Conservation (phyloP, 1,140 invertebrate genomes). For the Brachionus sp. region DNA sequence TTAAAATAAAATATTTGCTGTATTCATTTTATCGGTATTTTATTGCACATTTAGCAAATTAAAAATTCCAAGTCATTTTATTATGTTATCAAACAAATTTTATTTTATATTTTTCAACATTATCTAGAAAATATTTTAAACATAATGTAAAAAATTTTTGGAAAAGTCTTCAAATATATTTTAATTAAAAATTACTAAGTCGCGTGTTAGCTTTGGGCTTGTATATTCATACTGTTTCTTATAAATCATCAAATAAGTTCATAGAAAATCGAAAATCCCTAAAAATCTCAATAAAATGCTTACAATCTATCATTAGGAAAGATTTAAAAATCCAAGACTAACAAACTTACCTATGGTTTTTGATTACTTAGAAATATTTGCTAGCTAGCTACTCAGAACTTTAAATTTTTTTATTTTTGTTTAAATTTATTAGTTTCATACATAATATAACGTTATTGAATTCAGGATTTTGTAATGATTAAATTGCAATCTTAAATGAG, state of each 20-base stretch:
- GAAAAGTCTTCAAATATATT: neutral
- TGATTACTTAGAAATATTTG: neutral
- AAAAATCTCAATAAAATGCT: neutral
- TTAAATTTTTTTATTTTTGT: neutral
- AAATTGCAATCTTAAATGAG: neutral
- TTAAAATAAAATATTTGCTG: neutral
- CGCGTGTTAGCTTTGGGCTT: neutral
- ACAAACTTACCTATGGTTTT: neutral
- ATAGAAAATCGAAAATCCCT: neutral
- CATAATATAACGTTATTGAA: too few species aligned
- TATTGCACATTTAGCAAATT: neutral
- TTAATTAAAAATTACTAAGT: neutral
- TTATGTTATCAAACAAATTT: neutral
- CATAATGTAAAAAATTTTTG: neutral
- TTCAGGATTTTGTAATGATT: neutral
- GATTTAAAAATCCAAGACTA: neutral
- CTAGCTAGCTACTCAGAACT: neutral
- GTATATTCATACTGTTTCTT: neutral
- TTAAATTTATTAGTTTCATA: too few species aligned
- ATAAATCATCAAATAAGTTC: neutral
- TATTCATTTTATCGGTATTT: neutral
- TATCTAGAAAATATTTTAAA: neutral
- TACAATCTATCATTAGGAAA: neutral
- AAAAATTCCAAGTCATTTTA: neutral
- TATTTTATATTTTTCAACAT: neutral